Percentiles rank a stretch among this genome's conserved stretches.
Evolutionary conservation across 2,888 invertebrate species (phyloP).

Genomic region (Clanis bilineata): DNA sequence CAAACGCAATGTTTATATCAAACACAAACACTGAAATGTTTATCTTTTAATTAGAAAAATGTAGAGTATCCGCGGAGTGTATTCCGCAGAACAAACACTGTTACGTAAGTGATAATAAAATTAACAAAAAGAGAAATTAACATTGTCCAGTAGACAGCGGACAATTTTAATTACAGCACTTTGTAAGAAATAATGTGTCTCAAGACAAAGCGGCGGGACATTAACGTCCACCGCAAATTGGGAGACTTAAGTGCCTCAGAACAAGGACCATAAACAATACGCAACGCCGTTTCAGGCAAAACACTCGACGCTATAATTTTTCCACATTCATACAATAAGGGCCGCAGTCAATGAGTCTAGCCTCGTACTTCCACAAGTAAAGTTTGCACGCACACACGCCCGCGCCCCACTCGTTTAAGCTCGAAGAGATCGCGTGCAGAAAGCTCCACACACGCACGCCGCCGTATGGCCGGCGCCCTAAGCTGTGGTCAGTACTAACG

Average conservation of each 20-base stretch:
- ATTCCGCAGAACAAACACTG: background rate
- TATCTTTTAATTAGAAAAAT: background rate
- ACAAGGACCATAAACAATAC: conserved; percentile 73
- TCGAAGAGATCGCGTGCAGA: conserved; percentile 78
- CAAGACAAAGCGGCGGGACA: conserved; percentile 66
- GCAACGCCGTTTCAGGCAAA: conserved; percentile 76
- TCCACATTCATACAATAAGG: conserved; percentile 83
- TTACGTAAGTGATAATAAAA: background rate
- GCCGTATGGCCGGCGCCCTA: conserved; percentile 77
- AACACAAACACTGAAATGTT: too few relatives aligned
- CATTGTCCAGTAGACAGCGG: conserved; percentile 38
- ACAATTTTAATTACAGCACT: conserved; percentile 70
- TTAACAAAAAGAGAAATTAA: conserved; percentile 26
- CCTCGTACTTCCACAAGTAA: conserved; percentile 75
- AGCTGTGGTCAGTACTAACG: conserved; percentile 82
- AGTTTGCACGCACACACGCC: conserved; percentile 68
- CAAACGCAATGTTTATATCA: too few relatives aligned
- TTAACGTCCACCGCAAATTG: conserved; percentile 74
- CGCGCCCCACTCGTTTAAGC: conserved; percentile 74
- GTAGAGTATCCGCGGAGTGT: background rate
- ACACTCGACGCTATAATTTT: conserved; percentile 79
- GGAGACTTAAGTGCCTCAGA: conserved; percentile 71
- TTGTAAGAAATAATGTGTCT: conserved; percentile 67
- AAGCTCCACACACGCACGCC: conserved; percentile 79
- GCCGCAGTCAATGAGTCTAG: conserved; percentile 83